Percentiles rank a stretch among this genome's conserved stretches.
These are phyloP conservation scores for Halyomorpha halys DNA, from an alignment of 1,140 invertebrate species.

Conservation along the genomic window DNA sequence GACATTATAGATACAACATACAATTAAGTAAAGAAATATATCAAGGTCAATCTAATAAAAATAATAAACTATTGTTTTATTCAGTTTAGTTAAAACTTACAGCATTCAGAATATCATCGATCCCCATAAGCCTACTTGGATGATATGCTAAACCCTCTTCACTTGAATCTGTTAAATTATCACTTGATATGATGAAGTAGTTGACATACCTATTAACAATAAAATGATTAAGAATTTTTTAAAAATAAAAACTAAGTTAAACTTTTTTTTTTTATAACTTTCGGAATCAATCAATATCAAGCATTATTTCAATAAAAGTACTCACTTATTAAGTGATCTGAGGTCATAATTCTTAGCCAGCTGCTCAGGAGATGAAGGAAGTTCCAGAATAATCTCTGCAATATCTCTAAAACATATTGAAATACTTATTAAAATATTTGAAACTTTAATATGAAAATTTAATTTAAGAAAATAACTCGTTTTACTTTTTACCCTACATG, in stretches of 20 bases:
- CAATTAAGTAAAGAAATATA: too few species aligned
- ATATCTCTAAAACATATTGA: slow-evolving; percentile 30
- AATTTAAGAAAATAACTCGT: too few species aligned
- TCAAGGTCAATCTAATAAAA: too few species aligned
- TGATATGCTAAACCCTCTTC: slow-evolving; percentile 54
- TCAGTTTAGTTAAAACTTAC: slow-evolving; percentile 40
- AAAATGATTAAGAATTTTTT: slow-evolving; percentile 5
- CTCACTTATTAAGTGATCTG: slow-evolving; percentile 44
- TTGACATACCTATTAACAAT: slow-evolving; percentile 42
- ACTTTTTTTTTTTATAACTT: not conserved
- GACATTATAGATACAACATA: too few species aligned
- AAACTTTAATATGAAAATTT: too few species aligned
- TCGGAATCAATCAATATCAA: not conserved
- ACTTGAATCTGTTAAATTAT: slow-evolving; percentile 51
- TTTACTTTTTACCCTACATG: too few species aligned
- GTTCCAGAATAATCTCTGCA: slow-evolving; percentile 45
- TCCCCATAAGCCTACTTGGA: slow-evolving; percentile 60
- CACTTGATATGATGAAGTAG: slow-evolving; percentile 55
- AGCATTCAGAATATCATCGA: slow-evolving; percentile 67
- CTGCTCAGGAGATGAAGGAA: slow-evolving; percentile 50
- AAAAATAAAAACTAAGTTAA: too few species aligned
- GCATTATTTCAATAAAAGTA: not conserved
- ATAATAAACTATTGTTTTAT: too few species aligned
- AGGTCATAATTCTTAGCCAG: slow-evolving; percentile 60
- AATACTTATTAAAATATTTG: not conserved